phyloP scores from a whole-genome alignment of 2,888 invertebrate genomes.

The Tiliacea aurago region DNA sequence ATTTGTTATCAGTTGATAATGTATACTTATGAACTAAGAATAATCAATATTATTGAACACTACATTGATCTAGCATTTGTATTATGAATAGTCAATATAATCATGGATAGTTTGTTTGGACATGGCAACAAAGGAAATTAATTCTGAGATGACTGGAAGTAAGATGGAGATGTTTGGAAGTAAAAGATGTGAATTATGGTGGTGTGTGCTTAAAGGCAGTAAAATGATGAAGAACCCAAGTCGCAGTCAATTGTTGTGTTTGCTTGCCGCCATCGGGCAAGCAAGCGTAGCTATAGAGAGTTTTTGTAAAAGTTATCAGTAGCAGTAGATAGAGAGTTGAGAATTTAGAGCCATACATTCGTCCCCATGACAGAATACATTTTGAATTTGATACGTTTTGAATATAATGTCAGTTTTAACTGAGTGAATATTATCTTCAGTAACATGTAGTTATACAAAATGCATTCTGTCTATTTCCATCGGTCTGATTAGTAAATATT shows the following conservation, averaged over 20 bases:
- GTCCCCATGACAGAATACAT: neutral
- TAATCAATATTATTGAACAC: neutral
- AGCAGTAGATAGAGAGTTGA: neutral
- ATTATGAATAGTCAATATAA: neutral
- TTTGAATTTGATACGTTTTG: neutral
- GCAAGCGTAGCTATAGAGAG: neutral
- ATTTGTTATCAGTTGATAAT: conserved; percentile 6
- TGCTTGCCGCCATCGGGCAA: too few species aligned
- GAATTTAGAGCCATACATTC: neutral
- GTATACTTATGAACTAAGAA: neutral
- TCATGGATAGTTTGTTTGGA: neutral
- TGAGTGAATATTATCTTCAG: neutral
- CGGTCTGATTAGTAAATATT: neutral
- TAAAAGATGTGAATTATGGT: neutral
- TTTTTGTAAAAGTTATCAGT: neutral
- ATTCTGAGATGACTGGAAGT: neutral
- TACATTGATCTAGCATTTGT: neutral
- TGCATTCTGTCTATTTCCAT: neutral
- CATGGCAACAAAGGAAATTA: neutral
- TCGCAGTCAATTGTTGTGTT: neutral
- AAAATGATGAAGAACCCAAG: neutral
- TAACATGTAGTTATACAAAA: neutral
- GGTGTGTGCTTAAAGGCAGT: neutral
- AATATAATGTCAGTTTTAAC: neutral
- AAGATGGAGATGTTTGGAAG: neutral